A percentile compares a stretch with the other conserved stretches of the same genome.
Conservation (phyloP, 2,888 invertebrate genomes). For the Pachliopta kotzebuea region DNA sequence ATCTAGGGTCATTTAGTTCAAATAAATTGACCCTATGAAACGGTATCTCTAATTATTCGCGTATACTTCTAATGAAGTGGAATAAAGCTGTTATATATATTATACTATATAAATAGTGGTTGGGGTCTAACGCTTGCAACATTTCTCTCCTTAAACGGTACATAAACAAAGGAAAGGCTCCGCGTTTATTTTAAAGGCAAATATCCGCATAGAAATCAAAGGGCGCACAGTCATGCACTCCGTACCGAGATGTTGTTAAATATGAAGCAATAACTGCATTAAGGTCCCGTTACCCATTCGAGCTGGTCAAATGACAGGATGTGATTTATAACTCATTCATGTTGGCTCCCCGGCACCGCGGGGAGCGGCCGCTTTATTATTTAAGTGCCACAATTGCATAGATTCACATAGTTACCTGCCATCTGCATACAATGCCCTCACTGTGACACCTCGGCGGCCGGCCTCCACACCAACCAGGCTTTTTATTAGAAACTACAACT, state of each 20-base stretch:
- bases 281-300: slow-evolving; percentile 37
- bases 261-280: slow-evolving; percentile 32
- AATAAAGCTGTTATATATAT: not conserved
- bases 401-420: slow-evolving; percentile 28
- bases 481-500: not conserved
- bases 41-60: too few species aligned
- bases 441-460: slow-evolving; percentile 4
- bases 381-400: slow-evolving; percentile 31
- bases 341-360: slow-evolving; percentile 30
- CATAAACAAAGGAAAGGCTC: slow-evolving; percentile 7
- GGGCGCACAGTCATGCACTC: slow-evolving; percentile 23
- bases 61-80: too few species aligned
- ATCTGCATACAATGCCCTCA: slow-evolving; percentile 28
- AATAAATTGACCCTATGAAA: too few species aligned
- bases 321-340: slow-evolving; percentile 46
- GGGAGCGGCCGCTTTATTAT: slow-evolving; percentile 29
- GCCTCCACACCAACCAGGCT: not conserved
- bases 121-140: not conserved
- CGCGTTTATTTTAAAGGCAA: slow-evolving; percentile 24
- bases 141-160: slow-evolving; percentile 8
- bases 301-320: slow-evolving; percentile 36
- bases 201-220: slow-evolving; percentile 34
- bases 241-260: slow-evolving; percentile 27
- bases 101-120: too few species aligned
- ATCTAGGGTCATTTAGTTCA: too few species aligned